Conservation (phyloP, 2,797 vertebrate species). For the Huso huso region DNA sequence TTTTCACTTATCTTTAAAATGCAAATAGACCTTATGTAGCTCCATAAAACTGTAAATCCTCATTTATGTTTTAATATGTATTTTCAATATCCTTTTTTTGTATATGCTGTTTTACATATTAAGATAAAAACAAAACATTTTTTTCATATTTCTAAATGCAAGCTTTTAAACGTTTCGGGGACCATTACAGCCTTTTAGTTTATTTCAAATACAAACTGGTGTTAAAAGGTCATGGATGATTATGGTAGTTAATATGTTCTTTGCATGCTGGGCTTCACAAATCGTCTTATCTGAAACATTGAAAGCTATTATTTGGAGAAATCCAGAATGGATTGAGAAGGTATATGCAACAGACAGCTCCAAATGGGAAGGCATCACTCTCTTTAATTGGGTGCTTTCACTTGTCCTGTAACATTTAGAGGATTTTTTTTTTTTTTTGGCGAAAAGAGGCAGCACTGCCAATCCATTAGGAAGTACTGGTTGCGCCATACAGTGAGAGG, state of each 20-base stretch:
- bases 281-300: constrained; percentile 14
- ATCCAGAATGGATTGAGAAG: constrained; percentile 19
- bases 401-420: constrained; percentile 47
- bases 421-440: constrained; percentile 44
- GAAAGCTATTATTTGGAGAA: constrained; percentile 29
- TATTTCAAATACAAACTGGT: constrained; percentile 14
- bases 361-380: constrained; percentile 64
- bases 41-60: neutral
- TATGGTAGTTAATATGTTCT: constrained; percentile 7
- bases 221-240: constrained; percentile 15
- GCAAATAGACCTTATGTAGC: constrained; percentile 6
- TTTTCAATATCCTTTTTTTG: constrained; percentile 5
- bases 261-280: constrained; percentile 23
- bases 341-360: constrained; percentile 19
- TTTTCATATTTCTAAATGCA: constrained; percentile 1
- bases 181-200: constrained; percentile 1
- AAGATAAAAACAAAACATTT: constrained; percentile 7
- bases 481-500: constrained; percentile 77
- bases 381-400: constrained; percentile 78
- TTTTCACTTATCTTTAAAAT: constrained; percentile 12
- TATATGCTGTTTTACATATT: neutral
- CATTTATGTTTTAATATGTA: constrained; percentile 3
- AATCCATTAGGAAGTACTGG: constrained; percentile 73
- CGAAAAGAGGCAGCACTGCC: constrained; percentile 60
- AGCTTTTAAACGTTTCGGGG: neutral